These are phyloP conservation scores for Puffinus mauretanicus DNA, from an alignment of 2,113 vertebrate species.

Conservation along the genomic window DNA sequence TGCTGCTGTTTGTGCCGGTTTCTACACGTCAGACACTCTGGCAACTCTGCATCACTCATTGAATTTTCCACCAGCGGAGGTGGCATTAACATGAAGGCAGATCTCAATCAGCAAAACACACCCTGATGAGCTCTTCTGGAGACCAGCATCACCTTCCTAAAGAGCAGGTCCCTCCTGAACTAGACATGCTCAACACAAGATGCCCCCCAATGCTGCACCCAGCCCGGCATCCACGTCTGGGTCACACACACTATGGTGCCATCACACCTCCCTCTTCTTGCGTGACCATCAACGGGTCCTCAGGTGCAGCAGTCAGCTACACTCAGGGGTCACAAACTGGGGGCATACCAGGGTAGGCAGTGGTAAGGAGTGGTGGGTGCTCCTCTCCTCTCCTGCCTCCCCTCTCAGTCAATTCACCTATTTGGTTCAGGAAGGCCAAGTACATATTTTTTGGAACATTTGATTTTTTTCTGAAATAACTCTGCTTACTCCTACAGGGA, in stretches of 20 bases:
- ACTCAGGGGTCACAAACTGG: background rate
- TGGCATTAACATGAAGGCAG: background rate
- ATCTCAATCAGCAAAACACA: background rate
- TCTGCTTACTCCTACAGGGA: background rate
- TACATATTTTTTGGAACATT: background rate
- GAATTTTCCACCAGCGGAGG: background rate
- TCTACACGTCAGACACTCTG: background rate
- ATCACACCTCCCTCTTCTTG: background rate
- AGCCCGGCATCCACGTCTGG: background rate
- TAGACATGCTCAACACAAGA: rapidly evolving
- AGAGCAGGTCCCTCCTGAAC: background rate
- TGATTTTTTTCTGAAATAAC: background rate
- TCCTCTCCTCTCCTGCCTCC: background rate
- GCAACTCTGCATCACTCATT: background rate
- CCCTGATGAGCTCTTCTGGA: background rate
- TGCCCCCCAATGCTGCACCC: too few relatives aligned
- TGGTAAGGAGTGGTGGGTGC: background rate
- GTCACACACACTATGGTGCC: background rate
- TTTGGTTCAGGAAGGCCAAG: background rate
- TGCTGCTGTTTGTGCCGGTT: background rate
- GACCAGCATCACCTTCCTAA: background rate
- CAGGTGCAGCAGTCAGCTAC: background rate
- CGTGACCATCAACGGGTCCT: background rate
- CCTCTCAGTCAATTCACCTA: background rate
- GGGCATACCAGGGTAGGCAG: too few relatives aligned